A percentile compares a stretch with the other conserved stretches of the same genome.
phyloP scores from a whole-genome alignment of 2,113 vertebrate species.

The Tauraco erythrolophus region DNA sequence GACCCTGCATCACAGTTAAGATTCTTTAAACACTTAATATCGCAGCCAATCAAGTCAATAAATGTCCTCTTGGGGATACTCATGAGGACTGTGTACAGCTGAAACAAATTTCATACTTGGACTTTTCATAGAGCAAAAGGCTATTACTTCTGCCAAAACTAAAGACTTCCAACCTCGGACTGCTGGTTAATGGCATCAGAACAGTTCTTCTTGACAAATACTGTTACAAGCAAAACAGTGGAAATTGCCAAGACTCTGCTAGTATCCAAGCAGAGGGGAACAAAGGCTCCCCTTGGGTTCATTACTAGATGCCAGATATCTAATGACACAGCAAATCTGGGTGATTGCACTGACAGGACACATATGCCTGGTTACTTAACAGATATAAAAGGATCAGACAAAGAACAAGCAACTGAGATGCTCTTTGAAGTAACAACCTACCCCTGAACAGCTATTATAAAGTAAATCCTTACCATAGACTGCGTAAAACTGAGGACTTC shows the following conservation, averaged over 20 bases:
- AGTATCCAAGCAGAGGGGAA: not conserved
- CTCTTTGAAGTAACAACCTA: not conserved
- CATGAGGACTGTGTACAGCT: not conserved
- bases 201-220: conserved; percentile 13
- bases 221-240: conserved; percentile 7
- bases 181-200: conserved; percentile 28
- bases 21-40: not conserved
- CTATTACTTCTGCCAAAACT: not conserved
- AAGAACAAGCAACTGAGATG: not conserved
- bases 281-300: not conserved
- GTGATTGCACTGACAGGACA: not conserved
- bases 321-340: not conserved
- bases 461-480: conserved; percentile 82
- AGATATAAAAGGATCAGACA: not conserved
- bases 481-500: conserved; percentile 88
- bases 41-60: not conserved
- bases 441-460: not conserved
- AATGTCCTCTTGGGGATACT: not conserved
- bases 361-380: not conserved
- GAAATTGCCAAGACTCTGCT: conserved; percentile 30
- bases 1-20: not conserved
- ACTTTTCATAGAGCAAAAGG: not conserved
- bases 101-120: not conserved
- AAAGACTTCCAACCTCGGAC: not conserved
- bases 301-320: not conserved